These are phyloP conservation scores for Ifrita kowaldi DNA, from an alignment of 2,113 vertebrate species.

Conservation along the genomic window DNA sequence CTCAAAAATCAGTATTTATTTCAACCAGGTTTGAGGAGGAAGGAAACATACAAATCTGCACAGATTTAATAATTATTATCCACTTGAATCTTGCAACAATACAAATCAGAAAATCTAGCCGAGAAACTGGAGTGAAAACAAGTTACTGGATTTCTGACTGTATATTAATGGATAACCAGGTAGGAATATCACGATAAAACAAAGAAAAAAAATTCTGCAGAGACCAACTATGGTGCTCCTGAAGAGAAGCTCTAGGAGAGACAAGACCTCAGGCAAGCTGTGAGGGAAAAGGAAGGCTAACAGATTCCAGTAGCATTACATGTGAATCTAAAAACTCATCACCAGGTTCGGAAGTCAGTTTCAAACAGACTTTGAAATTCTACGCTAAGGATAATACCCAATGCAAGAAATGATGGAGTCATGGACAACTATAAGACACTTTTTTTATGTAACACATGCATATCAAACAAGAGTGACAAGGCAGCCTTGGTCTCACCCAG, in stretches of 20 bases:
- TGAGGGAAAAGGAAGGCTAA: neutral
- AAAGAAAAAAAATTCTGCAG: neutral
- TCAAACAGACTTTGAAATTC: neutral
- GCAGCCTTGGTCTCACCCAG: neutral
- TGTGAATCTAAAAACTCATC: neutral
- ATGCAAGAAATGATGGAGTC: neutral
- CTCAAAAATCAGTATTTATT: neutral
- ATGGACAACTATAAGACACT: neutral
- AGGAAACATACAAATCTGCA: neutral
- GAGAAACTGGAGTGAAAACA: neutral
- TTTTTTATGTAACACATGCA: neutral
- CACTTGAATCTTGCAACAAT: neutral
- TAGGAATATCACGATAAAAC: neutral
- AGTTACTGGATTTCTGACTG: neutral
- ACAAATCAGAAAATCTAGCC: neutral
- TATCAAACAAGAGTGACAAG: neutral
- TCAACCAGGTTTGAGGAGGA: neutral
- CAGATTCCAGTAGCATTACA: accelerated
- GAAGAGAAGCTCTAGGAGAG: neutral
- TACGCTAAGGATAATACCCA: neutral
- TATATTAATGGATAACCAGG: neutral
- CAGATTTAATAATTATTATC: neutral
- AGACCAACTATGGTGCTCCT: neutral
- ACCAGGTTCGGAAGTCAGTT: neutral
- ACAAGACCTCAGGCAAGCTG: neutral